Evolutionary conservation across 2,797 vertebrate genomes (phyloP), one percentile per base, ranked within the genome.

Genomic region (Malacoraja senta): DNA sequence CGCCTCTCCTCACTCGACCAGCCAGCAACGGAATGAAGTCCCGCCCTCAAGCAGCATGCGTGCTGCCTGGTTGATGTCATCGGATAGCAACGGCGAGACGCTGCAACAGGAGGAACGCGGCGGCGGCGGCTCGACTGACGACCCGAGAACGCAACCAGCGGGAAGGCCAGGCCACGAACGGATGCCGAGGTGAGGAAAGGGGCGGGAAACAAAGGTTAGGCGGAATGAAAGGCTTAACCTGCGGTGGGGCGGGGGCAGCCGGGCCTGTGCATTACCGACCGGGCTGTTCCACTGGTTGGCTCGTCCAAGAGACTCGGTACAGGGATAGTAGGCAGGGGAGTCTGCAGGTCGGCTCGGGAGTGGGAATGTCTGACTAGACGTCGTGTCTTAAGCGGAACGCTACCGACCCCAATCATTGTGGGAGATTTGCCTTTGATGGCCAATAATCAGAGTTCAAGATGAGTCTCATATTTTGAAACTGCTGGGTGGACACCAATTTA

Each of bases 1-100:
- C 24, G 21, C 21, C 44, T 13, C 8, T 21, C 24, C 21, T 83
- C 53, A 24, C 38, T 24, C 2, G 26, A 71, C 68, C 65, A 68
- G 65, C 65, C 3, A 58, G 58, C 32, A 88, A 88, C 61, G 8
- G 81, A 2, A 32, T 88, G 17, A 68, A n/a, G 1, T 63, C n/a
- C 17, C 17, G 0, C 84, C 83, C 63, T 32, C 3, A 3, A 24
- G 4, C 19, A 74, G 24, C 3, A 29, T 1, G 29, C 15, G 44
- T 58, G 80, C 26, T 9, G 44, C 8, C 15, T 9, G 17, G 2
- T 15, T 8, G 21, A 72, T 35, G 35, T 74, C 90, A 88, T 38
- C 21, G 84, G 90, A 13, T 74, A 91, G 90, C 90, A 91, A 91
- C 90, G 38, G 90, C 44, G 21, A 74, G 90, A 91, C 90, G 90